These are phyloP conservation scores for Pangasianodon hypophthalmus DNA, from an alignment of 2,113 vertebrate genomes.

Conservation along the genomic window DNA sequence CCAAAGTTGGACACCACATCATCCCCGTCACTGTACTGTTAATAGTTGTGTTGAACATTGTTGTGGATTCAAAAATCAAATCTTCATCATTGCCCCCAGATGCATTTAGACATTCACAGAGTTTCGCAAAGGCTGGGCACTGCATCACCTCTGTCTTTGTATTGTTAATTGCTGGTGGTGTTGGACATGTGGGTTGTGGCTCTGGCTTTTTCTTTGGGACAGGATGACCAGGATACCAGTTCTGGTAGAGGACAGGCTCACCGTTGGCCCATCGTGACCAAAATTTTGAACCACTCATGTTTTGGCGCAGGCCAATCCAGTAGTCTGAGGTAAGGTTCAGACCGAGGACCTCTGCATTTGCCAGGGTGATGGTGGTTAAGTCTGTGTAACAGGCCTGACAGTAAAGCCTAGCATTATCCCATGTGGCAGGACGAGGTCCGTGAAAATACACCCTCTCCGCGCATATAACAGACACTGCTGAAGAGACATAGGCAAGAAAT, in stretches of 20 bases:
- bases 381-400: constrained; percentile 68
- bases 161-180: background rate
- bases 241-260: constrained; percentile 70
- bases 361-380: constrained; percentile 61
- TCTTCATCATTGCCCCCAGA: background rate
- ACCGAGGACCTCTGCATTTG: constrained; percentile 36
- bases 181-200: background rate
- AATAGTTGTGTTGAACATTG: background rate
- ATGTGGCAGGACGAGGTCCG: background rate
- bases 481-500: background rate
- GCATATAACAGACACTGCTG: constrained; percentile 7
- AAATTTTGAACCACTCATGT: background rate
- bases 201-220: constrained; percentile 33
- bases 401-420: constrained; percentile 60
- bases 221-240: constrained; percentile 74
- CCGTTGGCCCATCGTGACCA: constrained; percentile 71
- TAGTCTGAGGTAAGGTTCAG: constrained; percentile 32
- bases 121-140: background rate
- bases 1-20: background rate
- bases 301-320: constrained; percentile 72
- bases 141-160: background rate
- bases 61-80: background rate
- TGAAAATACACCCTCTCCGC: constrained; percentile 57
- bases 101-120: constrained; percentile 17
- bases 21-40: too few species aligned